Base-by-base conservation (phyloP, 2,888 invertebrate species). In the Tiliacea aurago region DNA sequence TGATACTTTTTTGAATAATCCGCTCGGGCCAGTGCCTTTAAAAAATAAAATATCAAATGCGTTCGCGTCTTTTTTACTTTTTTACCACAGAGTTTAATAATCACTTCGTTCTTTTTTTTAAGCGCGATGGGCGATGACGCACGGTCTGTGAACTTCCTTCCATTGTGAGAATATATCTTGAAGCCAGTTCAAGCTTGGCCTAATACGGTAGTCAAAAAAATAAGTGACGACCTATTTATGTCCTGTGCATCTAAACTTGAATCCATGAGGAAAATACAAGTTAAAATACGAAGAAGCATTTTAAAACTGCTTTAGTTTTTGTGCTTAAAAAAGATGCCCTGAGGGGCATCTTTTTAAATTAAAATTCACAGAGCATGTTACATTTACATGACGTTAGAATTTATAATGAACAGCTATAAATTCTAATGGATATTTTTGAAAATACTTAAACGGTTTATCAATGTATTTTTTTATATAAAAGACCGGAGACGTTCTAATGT, bases 101-200 rank as follows among this genome's bases (percentile, higher is more conserved):
- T 79, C 75, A 70, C 41, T 43, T 55, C 61, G 43, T 79, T 78
- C 61, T 79, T 79, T 76, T n/a, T 75, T 76, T 79, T 79, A 79
- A 41, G 78, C 83, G 81, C 87, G 91, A 94, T 95, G 95, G 95
- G 81, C 87, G 91, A 94, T 95, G 95, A 96, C 95, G 95, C 95
- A 95, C 93, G 89, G 91, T 92, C 92, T 94, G 94, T 93, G 94
- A 93, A 95, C 95, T 95, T 95, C 95, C 95, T 95, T 86, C 94
- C 95, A 95, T 95, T 96, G 95, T 96, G 94, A 93, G 93, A 94
- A 93, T 90, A 69, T 81, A 53, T 87, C 86, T n/a, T 86, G 88
- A 87, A 85, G 84, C 77, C 80, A 76, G 80, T 77, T 77, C 77
- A 63, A 74, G 83, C 70, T 82, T 67, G 61, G 71, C 81, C 85